These are phyloP conservation scores for Tethea ocularis DNA, from an alignment of 2,888 invertebrate species.

Conservation along the genomic window DNA sequence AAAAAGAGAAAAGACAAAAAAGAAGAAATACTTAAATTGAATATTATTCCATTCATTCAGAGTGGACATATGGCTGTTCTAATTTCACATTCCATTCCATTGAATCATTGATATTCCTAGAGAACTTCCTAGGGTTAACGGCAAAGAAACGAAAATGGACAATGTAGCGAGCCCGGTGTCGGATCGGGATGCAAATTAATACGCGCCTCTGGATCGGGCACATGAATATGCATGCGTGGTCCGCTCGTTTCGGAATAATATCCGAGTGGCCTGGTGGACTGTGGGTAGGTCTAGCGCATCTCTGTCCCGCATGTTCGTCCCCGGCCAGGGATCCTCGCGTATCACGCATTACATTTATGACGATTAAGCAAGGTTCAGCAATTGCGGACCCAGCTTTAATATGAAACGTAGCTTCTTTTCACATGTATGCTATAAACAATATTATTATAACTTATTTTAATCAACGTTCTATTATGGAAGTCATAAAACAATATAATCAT, in stretches of 20 bases:
- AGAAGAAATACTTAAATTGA: background rate
- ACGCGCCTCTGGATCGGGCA: constrained; percentile 73
- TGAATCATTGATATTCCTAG: constrained; percentile 47
- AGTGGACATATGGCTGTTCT: constrained; percentile 24
- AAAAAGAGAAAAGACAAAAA: too few species aligned
- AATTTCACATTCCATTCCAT: constrained; percentile 59
- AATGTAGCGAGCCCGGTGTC: constrained; percentile 62
- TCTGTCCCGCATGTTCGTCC: background rate
- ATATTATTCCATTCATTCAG: background rate
- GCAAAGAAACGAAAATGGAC: constrained; percentile 73
- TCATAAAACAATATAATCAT: too few species aligned
- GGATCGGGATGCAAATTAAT: constrained; percentile 81
- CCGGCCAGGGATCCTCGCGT: constrained; percentile 1
- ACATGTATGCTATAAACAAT: background rate
- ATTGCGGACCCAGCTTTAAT: background rate
- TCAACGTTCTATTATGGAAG: background rate
- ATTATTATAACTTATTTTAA: background rate
- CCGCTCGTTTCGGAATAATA: constrained; percentile 72
- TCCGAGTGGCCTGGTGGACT: constrained; percentile 52
- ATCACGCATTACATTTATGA: constrained; percentile 24
- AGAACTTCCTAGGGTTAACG: constrained; percentile 43
- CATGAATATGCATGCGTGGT: constrained; percentile 79
- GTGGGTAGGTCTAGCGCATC: constrained; percentile 23
- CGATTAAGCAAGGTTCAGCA: background rate
- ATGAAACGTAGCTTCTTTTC: background rate